Conservation (phyloP, 2,888 invertebrate species). For the Ashinkailepas kermadecensis region DNA sequence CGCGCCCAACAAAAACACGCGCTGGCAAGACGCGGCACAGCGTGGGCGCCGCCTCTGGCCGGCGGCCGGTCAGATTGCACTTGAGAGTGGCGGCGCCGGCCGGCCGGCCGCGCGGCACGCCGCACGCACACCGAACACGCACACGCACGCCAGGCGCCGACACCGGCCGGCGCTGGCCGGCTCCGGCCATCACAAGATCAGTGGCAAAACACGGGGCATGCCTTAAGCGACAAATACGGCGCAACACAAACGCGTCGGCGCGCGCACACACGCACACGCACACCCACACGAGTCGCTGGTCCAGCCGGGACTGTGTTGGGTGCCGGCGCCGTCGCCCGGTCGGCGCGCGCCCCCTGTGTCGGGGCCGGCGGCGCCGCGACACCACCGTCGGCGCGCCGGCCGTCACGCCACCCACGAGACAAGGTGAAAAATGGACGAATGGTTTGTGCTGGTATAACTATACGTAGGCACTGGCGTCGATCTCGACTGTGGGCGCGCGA, state of each 20-base stretch:
- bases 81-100: neutral
- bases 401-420: neutral
- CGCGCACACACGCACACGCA: neutral
- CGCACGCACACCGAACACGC: neutral
- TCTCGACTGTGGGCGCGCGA: neutral
- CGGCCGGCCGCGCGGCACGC: too few species aligned
- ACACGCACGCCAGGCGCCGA: neutral
- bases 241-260: neutral
- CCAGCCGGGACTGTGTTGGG: neutral
- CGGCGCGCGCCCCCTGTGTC: neutral
- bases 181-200: neutral
- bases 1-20: too few species aligned
- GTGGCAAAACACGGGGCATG: neutral
- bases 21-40: too few species aligned
- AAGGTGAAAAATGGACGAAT: conserved; percentile 22
- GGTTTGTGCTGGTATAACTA: conserved; percentile 13
- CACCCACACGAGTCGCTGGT: neutral
- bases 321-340: neutral
- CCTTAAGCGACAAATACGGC: conserved; percentile 2
- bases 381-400: too few species aligned
- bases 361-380: too few species aligned
- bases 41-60: too few species aligned
- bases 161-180: neutral
- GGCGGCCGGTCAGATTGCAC: neutral
- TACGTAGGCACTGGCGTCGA: neutral